Evolutionary conservation across 2,888 invertebrate genomes (phyloP).

Genomic region (Axea sp.): DNA sequence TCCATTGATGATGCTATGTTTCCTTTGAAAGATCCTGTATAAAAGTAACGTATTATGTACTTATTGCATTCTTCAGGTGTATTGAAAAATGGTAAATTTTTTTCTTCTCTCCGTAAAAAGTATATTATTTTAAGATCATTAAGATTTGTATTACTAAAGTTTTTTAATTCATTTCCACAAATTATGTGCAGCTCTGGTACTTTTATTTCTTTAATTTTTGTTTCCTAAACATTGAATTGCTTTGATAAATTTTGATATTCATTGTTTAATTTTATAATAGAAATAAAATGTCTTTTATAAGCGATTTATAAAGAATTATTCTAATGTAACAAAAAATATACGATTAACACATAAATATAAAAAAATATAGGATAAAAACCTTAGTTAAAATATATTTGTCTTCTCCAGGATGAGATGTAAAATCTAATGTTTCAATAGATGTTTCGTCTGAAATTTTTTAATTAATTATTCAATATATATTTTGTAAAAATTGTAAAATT

Average conservation of each 20-base stretch:
- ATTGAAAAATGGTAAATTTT: slow-evolving; percentile 82
- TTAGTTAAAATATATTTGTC: no score
- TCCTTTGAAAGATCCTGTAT: slow-evolving; percentile 86
- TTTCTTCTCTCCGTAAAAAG: slow-evolving; percentile 85
- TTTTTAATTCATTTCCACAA: slow-evolving; percentile 83
- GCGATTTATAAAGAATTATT: no score
- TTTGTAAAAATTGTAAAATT: neutral
- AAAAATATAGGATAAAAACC: no score
- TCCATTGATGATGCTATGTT: slow-evolving; percentile 81
- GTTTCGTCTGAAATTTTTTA: neutral
- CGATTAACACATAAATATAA: no score
- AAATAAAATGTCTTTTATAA: no score
- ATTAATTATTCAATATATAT: no score
- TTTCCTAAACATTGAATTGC: slow-evolving; percentile 80
- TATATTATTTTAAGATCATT: slow-evolving; percentile 82
- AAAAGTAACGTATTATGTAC: slow-evolving; percentile 85
- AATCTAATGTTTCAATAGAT: no score
- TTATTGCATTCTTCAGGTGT: slow-evolving; percentile 81
- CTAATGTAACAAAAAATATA: no score
- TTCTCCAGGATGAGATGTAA: no score
- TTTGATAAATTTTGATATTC: no score
- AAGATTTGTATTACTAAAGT: slow-evolving; percentile 80
- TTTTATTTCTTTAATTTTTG: slow-evolving; percentile 81
- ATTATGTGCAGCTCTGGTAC: slow-evolving; percentile 84
- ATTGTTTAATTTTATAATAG: neutral